These are phyloP conservation scores for Megaceryle maxima DNA, from an alignment of 2,113 vertebrate genomes.

Conservation along the genomic window DNA sequence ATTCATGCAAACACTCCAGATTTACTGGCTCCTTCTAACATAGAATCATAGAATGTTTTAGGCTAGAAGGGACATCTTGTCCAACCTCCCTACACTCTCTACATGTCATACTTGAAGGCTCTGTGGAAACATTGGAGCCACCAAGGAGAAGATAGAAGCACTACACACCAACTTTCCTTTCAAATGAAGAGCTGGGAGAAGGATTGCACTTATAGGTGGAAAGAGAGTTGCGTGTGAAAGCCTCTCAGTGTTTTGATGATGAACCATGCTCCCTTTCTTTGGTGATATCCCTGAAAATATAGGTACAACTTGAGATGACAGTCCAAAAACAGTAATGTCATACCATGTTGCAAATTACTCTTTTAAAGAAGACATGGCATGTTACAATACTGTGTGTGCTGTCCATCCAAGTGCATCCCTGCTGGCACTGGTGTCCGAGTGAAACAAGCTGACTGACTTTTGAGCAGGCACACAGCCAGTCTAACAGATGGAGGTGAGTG, in stretches of 20 bases:
- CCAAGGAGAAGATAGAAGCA: background rate
- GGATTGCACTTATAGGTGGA: background rate
- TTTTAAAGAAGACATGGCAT: background rate
- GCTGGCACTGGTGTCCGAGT: slow-evolving; percentile 60
- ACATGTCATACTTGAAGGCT: background rate
- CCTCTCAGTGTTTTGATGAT: background rate
- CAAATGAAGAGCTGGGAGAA: background rate
- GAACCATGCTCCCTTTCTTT: background rate
- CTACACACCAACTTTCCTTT: background rate
- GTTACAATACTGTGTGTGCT: background rate
- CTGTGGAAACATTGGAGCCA: background rate
- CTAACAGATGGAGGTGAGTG: slow-evolving; percentile 68
- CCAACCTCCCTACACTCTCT: too few species aligned
- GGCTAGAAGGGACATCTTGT: too few species aligned
- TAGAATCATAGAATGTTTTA: too few species aligned
- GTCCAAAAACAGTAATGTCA: background rate
- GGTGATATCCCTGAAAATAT: background rate
- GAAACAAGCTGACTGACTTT: slow-evolving; percentile 51
- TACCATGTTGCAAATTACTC: background rate
- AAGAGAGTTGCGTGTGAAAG: background rate
- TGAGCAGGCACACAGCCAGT: slow-evolving; percentile 66
- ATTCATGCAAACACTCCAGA: background rate
- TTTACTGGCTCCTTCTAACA: background rate
- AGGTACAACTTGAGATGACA: background rate
- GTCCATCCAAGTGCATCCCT: slow-evolving; percentile 30